Evolutionary conservation across 2,888 invertebrate genomes (phyloP), one percentile per base, ranked within the genome.

Genomic region (Agonopterix alstromeriana): DNA sequence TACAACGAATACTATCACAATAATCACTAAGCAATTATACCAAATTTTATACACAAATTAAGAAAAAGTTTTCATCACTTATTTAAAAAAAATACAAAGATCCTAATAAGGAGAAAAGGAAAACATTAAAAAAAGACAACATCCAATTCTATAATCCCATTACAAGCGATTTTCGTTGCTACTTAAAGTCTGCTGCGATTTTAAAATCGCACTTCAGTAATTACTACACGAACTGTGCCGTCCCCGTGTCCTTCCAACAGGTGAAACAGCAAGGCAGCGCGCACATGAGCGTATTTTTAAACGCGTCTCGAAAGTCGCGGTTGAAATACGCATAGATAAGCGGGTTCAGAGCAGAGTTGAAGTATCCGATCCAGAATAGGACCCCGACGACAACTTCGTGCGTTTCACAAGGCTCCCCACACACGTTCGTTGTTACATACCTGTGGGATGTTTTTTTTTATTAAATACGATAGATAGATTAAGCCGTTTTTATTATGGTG

Each of bases 301-400:
- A 98, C 53, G 98, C 98, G 81, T 97, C 96, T 76, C 98, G 93
- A 82, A 99, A 98, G 82, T 99, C 98, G 42, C 97, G 92, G 83
- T 98, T 98, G 89, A 97, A 98, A 82, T 97, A 97, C 56, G 98
- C 98, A 84, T 97, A 98, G 67, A 98, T 97, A 58, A 98, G 90
- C 0, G 98, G 98, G 82, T 98, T 98, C 50, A 98, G 90, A 47
- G 97, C 96, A 10, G 97, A 97, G 86, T 98, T 98, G 89, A 97
- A 96, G 89, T 99, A 99, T 52, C 99, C 98, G 65, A 98, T 95
- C 98, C 98, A 98, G 90, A 98, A 98, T 10, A 98, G 92, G 12
- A 95, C 92, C 9, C 96, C 95, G 48, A 98, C 97, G 7, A 98
- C 93, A 45, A 95, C 92, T 12, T 93, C 92, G 0, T 98, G 97